These are phyloP conservation scores for Drosophila saltans DNA, from an alignment of 1,140 invertebrate genomes.

Conservation along the genomic window DNA sequence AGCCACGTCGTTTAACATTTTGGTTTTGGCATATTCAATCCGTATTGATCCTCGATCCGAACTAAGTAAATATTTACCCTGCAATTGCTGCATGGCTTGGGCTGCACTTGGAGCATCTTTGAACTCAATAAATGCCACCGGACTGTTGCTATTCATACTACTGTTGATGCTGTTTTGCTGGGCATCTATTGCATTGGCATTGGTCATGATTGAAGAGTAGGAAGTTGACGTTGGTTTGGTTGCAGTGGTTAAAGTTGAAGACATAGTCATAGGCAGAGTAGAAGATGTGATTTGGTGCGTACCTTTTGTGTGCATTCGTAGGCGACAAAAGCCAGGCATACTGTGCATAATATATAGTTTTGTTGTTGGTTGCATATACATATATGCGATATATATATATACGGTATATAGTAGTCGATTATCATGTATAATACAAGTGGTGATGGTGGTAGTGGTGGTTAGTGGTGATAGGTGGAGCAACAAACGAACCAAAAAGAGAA, in stretches of 20 bases:
- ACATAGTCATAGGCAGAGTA: slow-evolving; percentile 76
- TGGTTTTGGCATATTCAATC: slow-evolving; percentile 99
- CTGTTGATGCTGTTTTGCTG: slow-evolving; percentile 42
- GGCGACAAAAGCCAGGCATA: slow-evolving; percentile 97
- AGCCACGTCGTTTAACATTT: slow-evolving; percentile 88
- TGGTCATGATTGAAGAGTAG: slow-evolving; percentile 50
- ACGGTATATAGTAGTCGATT: slow-evolving; percentile 51
- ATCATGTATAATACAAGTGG: slow-evolving; percentile 75
- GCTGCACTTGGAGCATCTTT: slow-evolving; percentile 94
- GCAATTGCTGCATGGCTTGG: slow-evolving; percentile 94
- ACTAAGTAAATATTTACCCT: slow-evolving; percentile 96
- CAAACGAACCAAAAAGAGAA: slow-evolving; percentile 57
- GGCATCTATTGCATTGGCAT: slow-evolving; percentile 12
- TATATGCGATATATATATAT: slow-evolving; percentile 46
- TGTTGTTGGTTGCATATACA: slow-evolving; percentile 43
- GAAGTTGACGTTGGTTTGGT: slow-evolving; percentile 70
- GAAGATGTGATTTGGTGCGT: slow-evolving; percentile 84
- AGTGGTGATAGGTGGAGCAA: slow-evolving; percentile 33
- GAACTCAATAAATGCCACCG: slow-evolving; percentile 98
- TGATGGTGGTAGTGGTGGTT: slow-evolving; percentile 2
- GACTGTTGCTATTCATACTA: slow-evolving; percentile 47
- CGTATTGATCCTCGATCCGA: slow-evolving; percentile 97
- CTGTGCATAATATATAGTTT: slow-evolving; percentile 85
- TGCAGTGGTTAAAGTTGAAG: slow-evolving; percentile 67
- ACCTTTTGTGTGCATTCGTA: slow-evolving; percentile 98